Evolutionary conservation across 2,797 vertebrate species (phyloP), one percentile per base, ranked within the genome.

Genomic region (Coccyzus lansbergi): DNA sequence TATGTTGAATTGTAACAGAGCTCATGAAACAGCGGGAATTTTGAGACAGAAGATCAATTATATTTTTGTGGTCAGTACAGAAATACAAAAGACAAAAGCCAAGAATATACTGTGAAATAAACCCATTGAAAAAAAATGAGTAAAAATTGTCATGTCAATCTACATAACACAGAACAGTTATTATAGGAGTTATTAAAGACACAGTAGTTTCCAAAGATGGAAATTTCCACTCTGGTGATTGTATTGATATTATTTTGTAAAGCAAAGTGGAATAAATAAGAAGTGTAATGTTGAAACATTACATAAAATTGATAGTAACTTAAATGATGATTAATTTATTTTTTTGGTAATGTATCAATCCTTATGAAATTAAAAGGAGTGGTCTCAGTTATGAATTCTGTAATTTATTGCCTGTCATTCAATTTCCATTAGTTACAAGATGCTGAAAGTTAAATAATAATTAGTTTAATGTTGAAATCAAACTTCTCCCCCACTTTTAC

Each of bases 21-120:
- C 93, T 97, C 97, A 91, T 98, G 97, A 98, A 98, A 97, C 97
- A 97, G 97, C 95, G 93, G 96, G 97, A 95, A 96, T 94, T 95
- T 94, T 92, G 88, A 97, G 80, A 74, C 29, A 91, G 44, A 97
- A 97, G 89, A 97, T 97, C 96, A 97, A 93, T 97, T 97, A 95
- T 88, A 79, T 91, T 96, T 97, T 91, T 96, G 87, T 91, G 93
- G 89, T 92, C 92, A 95, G 91, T 94, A 92, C 79, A 89, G 78
- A 96, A 96, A 76, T 64, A 93, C 11, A 81, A 94, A 91, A 92
- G 46, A 40, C 49, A 94, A 52, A 65, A 88, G 3, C 24, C 38
- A 63, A 85, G 34, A 63, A 90, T 53, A 91, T 79, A 83, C 55
- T 83, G 15, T 25, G 25, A 88, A 81, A 91, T 72, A 96, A 93